A percentile compares a stretch with the other conserved stretches of the same genome.
phyloP scores from a whole-genome alignment of 2,888 invertebrate species.

The Leucoma salicis region DNA sequence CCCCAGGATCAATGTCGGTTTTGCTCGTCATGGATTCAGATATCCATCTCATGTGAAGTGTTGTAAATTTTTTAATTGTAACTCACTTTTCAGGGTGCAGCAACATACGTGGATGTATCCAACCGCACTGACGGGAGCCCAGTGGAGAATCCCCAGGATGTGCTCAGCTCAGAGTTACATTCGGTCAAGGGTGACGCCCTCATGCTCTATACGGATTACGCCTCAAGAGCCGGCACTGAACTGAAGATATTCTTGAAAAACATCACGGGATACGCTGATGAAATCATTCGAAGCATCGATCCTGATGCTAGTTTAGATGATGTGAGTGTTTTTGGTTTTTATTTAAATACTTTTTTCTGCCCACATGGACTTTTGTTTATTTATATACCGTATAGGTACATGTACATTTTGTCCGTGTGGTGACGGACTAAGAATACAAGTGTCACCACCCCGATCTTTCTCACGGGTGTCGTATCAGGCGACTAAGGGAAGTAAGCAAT shows the following conservation, averaged over 20 bases:
- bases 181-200: constrained; percentile 50
- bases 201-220: constrained; percentile 64
- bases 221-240: constrained; percentile 49
- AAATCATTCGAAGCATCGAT: constrained; percentile 34
- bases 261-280: constrained; percentile 45
- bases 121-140: constrained; percentile 12
- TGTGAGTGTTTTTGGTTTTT: constrained; percentile 41
- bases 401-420: no score
- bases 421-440: no score
- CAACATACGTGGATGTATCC: constrained; percentile 38
- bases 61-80: no score
- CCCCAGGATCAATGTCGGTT: no score
- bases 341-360: no score
- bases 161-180: constrained; percentile 45
- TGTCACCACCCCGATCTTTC: no score
- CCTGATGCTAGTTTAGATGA: constrained; percentile 29
- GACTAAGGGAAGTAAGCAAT: no score
- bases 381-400: no score
- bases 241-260: constrained; percentile 55
- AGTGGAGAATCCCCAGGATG: background rate
- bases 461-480: no score
- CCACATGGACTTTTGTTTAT: no score
- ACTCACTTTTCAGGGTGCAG: constrained; percentile 40
- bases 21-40: no score
- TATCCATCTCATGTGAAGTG: no score